These are phyloP conservation scores for Danaus melanippus DNA, from an alignment of 1,140 invertebrate genomes.

Conservation along the genomic window DNA sequence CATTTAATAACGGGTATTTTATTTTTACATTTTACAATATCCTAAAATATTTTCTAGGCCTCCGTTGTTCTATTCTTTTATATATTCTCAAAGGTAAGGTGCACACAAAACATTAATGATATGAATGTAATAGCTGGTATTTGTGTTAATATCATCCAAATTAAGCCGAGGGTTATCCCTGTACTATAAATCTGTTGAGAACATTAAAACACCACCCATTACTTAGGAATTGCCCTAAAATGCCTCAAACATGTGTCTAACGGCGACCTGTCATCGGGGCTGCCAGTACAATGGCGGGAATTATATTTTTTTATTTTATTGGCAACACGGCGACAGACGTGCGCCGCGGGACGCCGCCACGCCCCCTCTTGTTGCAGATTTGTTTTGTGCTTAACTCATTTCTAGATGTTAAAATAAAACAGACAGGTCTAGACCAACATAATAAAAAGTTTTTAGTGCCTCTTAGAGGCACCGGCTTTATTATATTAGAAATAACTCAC, in stretches of 20 bases:
- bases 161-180: slow-evolving; percentile 34
- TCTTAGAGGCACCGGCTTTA: too few relatives aligned
- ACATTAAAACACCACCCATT: slow-evolving; percentile 67
- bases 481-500: too few relatives aligned
- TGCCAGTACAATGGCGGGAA: slow-evolving; percentile 53
- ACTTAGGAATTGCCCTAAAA: slow-evolving; percentile 64
- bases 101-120: too few relatives aligned
- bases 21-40: too few relatives aligned
- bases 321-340: slow-evolving; percentile 65
- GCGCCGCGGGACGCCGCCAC: slow-evolving; percentile 52
- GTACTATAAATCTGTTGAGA: slow-evolving; percentile 50
- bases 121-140: slow-evolving; percentile 11
- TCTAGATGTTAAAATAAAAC: slow-evolving; percentile 24
- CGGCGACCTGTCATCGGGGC: slow-evolving; percentile 65
- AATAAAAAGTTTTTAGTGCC: too few relatives aligned
- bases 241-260: slow-evolving; percentile 66
- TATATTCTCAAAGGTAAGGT: too few relatives aligned
- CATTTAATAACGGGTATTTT: too few relatives aligned
- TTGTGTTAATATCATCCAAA: slow-evolving; percentile 36
- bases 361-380: slow-evolving; percentile 58
- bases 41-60: too few relatives aligned
- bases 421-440: too few relatives aligned
- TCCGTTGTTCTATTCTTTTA: too few relatives aligned
- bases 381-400: slow-evolving; percentile 58
- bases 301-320: slow-evolving; percentile 61